Percentiles rank a stretch among this genome's conserved stretches.
phyloP scores from a whole-genome alignment of 1,140 invertebrate genomes.

The Onthophagus taurus region DNA sequence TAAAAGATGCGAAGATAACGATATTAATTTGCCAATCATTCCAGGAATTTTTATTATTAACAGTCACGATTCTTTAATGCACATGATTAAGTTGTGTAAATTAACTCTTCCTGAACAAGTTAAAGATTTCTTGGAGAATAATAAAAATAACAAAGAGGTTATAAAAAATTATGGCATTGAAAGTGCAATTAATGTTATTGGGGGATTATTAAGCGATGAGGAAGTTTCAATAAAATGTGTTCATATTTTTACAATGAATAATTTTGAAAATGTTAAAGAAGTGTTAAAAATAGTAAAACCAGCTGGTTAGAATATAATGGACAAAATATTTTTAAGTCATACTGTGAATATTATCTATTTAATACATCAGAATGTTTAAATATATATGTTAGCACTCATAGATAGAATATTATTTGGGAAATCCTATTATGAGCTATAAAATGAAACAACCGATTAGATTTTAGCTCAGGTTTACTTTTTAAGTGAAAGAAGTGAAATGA shows the following conservation, averaged over 20 bases:
- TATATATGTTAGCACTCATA: too few relatives aligned
- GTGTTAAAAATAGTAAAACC: neutral
- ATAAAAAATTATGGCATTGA: constrained; percentile 3
- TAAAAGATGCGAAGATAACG: constrained; percentile 28
- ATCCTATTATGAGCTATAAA: too few relatives aligned
- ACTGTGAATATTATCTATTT: too few relatives aligned
- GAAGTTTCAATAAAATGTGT: neutral
- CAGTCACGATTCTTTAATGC: constrained; percentile 13
- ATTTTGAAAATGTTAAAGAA: neutral
- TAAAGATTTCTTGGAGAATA: constrained; percentile 10
- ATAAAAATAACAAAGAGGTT: neutral
- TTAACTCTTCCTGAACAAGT: constrained; percentile 19
- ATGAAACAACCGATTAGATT: too few relatives aligned
- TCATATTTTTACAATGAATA: neutral
- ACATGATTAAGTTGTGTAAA: constrained; percentile 22
- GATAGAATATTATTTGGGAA: too few relatives aligned
- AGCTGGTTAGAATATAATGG: constrained; percentile 1
- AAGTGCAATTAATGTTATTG: neutral
- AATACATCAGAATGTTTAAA: too few relatives aligned
- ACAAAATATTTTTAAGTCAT: too few relatives aligned
- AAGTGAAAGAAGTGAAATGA: too few relatives aligned
- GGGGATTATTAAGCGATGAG: constrained; percentile 3
- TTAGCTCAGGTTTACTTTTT: too few relatives aligned
- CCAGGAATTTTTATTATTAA: constrained; percentile 33
- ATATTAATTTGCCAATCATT: constrained; percentile 21